A percentile compares a stretch with the other conserved stretches of the same genome.
Conservation (phyloP, 2,797 vertebrate species). For the Myoxocephalus aenaeus region DNA sequence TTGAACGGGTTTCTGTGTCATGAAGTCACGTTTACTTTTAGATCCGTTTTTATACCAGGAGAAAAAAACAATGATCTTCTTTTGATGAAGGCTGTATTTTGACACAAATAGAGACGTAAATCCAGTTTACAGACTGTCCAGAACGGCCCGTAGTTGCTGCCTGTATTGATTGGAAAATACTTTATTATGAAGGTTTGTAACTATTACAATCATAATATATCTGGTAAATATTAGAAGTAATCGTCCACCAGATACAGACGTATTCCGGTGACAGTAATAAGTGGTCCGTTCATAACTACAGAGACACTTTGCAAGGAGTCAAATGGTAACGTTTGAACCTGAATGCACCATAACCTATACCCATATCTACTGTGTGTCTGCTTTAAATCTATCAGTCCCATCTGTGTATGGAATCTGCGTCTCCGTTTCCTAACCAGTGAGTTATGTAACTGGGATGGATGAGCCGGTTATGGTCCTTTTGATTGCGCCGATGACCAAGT, state of each 20-base stretch:
- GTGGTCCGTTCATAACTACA: too few relatives aligned
- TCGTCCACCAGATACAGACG: neutral
- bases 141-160: neutral
- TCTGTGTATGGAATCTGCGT: neutral
- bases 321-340: conserved; percentile 3
- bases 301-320: too few relatives aligned
- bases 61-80: neutral
- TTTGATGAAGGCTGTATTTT: neutral
- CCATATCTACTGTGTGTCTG: neutral
- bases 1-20: neutral
- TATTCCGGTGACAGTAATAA: neutral
- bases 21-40: neutral
- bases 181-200: neutral
- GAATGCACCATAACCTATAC: neutral
- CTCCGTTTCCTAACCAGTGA: neutral
- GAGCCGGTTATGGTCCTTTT: conserved; percentile 11
- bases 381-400: neutral
- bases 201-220: neutral
- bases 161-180: neutral
- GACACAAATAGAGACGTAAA: neutral
- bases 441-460: conserved; percentile 38
- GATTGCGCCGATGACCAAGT: conserved; percentile 30
- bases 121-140: neutral
- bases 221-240: neutral
- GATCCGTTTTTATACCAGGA: neutral